Evolutionary conservation across 2,888 invertebrate genomes (phyloP), one percentile per base, ranked within the genome.

Genomic region (Tachina grossa): DNA sequence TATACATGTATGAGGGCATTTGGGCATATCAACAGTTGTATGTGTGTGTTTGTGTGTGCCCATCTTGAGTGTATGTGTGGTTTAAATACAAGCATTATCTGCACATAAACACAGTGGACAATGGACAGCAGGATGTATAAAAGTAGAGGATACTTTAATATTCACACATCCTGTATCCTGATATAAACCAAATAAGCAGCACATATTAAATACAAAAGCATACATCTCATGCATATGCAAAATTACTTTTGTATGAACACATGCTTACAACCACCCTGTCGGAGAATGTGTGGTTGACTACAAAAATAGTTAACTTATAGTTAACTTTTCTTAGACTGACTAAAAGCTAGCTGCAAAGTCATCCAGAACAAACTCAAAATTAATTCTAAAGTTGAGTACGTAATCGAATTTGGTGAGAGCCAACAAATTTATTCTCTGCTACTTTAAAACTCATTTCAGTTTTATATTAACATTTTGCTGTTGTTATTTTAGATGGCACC

Each of bases 151-250:
- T 88, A 85, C 85, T 87, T 86, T 87, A 87, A 88, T 87, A 88
- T 87, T 83, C 87, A 87, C 87, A 87, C 84, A 88, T 87, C 87
- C 87, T 87, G 88, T 80, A 85, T 79, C 85, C 85, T 84, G 84
- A 45, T 66, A 74, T 75, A 74, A 83, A 75, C 59, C 75, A 74
- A 72, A 75, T 49, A 77, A 81, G 51, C 39, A 65, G 77, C 76
- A 84, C 81, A 79, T 71, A 57, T 19, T 71, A 49, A 59, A 72
- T 31, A 66, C 19, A 68, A 22, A 22, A 51, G 61, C 22, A 61
- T 59, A 51, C n/a, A 68, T 31, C 61, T 31, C 13, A 43, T 65
- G 49, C 47, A 71, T 19, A 13, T 68, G 68, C 47, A 47, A 47
- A 49, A 66, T n/a, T 49, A 31, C 6, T 65, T 63, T 19, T 59